A percentile compares a stretch with the other conserved stretches of the same genome.
Evolutionary conservation across 2,797 vertebrate species (phyloP).

Genomic region (Alcedo atthis): DNA sequence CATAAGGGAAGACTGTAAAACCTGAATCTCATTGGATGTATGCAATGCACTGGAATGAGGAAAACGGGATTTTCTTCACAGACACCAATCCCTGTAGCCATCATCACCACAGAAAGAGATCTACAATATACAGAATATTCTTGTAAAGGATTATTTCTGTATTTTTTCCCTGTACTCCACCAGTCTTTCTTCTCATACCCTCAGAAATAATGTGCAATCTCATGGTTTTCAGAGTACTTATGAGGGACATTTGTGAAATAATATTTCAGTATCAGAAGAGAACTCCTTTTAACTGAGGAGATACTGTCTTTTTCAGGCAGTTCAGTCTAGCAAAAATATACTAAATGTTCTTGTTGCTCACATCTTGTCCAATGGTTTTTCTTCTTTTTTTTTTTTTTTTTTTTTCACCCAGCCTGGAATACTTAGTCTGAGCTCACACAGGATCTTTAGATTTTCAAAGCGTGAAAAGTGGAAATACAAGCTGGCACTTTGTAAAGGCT

Average conservation of each 20-base stretch:
- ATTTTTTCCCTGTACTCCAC: background rate
- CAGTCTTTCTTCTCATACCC: background rate
- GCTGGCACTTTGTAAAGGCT: background rate
- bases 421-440: background rate
- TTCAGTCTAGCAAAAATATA: background rate
- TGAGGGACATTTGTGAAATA: background rate
- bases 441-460: background rate
- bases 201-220: background rate
- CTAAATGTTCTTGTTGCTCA: background rate
- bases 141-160: background rate
- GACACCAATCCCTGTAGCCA: background rate
- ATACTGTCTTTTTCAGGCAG: background rate
- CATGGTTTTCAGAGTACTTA: background rate
- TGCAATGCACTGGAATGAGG: background rate
- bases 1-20: background rate
- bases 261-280: background rate
- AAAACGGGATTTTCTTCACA: background rate
- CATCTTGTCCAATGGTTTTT: background rate
- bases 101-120: background rate
- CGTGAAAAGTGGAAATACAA: background rate
- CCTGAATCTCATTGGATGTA: background rate
- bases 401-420: background rate
- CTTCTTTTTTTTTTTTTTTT: background rate
- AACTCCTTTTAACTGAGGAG: background rate
- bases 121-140: background rate